These are phyloP conservation scores for Aethina tumida DNA, from an alignment of 1,140 invertebrate species.

Conservation along the genomic window DNA sequence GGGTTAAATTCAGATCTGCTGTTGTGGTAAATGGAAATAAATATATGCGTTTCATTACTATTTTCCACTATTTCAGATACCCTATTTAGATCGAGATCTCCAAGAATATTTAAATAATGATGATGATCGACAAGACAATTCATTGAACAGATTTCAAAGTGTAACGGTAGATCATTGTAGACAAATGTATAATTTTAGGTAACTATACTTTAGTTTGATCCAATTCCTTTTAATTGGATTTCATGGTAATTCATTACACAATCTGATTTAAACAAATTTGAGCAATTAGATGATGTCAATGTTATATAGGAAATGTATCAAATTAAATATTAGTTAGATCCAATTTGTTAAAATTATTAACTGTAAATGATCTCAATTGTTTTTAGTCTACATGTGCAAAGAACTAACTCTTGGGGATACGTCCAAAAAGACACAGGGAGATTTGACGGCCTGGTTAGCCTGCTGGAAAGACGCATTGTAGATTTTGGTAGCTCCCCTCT, in stretches of 20 bases:
- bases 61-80: too few relatives aligned
- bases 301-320: neutral
- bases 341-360: neutral
- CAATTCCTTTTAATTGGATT: too few relatives aligned
- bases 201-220: too few relatives aligned
- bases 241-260: too few relatives aligned
- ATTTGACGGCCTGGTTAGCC: slow-evolving; percentile 53
- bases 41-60: too few relatives aligned
- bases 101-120: slow-evolving; percentile 1
- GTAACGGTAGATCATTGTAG: slow-evolving; percentile 42
- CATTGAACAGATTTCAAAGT: slow-evolving; percentile 24
- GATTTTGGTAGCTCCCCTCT: slow-evolving; percentile 49
- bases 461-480: slow-evolving; percentile 42
- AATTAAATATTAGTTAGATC: neutral
- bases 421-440: slow-evolving; percentile 38
- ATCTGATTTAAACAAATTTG: too few relatives aligned
- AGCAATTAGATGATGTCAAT: too few relatives aligned
- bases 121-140: neutral
- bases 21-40: slow-evolving; percentile 16
- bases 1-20: slow-evolving; percentile 10
- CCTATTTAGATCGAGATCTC: too few relatives aligned
- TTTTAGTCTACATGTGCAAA: slow-evolving; percentile 40
- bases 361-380: neutral
- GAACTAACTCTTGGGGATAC: slow-evolving; percentile 52
- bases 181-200: slow-evolving; percentile 51